phyloP scores from a whole-genome alignment of 2,113 vertebrate genomes.

The Patagioenas fasciata region DNA sequence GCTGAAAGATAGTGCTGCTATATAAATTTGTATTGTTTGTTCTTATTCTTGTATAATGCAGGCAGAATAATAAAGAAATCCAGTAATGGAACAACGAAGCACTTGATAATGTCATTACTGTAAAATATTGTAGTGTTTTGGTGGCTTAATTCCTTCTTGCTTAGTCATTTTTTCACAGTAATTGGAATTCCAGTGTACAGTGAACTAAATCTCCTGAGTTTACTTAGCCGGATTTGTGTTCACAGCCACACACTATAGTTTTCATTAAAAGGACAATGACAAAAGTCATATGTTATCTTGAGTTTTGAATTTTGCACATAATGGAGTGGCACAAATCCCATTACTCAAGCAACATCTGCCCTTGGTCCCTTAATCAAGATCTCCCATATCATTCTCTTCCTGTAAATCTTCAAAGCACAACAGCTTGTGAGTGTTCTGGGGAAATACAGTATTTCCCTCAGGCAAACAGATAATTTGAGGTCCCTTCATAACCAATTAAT shows the following conservation, averaged over 20 bases:
- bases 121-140: not conserved
- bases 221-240: conserved; percentile 55
- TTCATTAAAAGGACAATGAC: conserved; percentile 60
- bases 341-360: conserved; percentile 43
- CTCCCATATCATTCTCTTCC: conserved; percentile 27
- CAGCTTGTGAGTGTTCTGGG: not conserved
- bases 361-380: conserved; percentile 50
- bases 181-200: conserved; percentile 37
- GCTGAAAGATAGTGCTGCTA: not conserved
- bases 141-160: not conserved
- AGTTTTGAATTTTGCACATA: conserved; percentile 42
- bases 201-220: conserved; percentile 55
- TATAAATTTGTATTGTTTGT: not conserved
- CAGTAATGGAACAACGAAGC: not conserved
- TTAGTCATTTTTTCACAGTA: conserved; percentile 33
- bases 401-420: conserved; percentile 53
- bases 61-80: not conserved
- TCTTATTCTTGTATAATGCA: not conserved
- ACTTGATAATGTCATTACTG: not conserved
- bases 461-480: not conserved
- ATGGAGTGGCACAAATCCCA: conserved; percentile 55
- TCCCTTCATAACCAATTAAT: conserved; percentile 41
- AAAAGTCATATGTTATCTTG: conserved; percentile 55
- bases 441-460: conserved; percentile 5
- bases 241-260: conserved; percentile 29